Conservation (phyloP, 64 coral and sea anemone genomes). For the Pocillopora verrucosa region DNA sequence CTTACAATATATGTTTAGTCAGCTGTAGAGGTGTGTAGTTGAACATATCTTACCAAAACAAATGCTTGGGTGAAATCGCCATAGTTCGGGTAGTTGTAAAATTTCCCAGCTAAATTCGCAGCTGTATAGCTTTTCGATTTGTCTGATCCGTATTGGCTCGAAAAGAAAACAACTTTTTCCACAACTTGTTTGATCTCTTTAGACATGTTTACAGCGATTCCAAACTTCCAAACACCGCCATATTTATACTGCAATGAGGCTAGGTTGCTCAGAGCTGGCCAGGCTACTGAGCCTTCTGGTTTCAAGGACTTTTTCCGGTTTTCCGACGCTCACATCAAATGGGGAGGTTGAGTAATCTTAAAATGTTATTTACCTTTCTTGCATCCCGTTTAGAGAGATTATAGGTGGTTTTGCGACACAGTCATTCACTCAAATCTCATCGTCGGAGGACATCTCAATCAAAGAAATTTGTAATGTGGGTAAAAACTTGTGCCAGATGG, state of each 20-base stretch:
- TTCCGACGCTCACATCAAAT: not conserved
- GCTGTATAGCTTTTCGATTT: conserved; percentile 65
- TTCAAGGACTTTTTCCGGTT: not conserved
- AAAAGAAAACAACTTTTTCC: conserved; percentile 62
- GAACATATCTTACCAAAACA: conserved; percentile 67
- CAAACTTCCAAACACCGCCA: not conserved
- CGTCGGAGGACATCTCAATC: not conserved
- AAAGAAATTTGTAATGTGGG: not conserved
- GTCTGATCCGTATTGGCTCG: conserved; percentile 87
- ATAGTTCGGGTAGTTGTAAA: conserved; percentile 78
- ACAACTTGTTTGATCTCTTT: conserved; percentile 42
- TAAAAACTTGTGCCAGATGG: not conserved
- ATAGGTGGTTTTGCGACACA: conserved; percentile 10
- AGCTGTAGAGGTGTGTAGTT: too few relatives aligned
- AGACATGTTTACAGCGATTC: not conserved
- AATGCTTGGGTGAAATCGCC: conserved; percentile 91
- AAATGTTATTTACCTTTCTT: not conserved
- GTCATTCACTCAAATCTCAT: not conserved
- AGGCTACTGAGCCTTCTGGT: conserved; percentile 20
- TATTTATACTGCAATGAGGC: not conserved
- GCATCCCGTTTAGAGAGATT: not conserved
- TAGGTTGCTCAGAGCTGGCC: not conserved
- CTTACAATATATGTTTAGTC: too few relatives aligned
- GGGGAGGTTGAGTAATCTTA: not conserved
- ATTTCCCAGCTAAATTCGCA: conserved; percentile 66